phyloP scores from a whole-genome alignment of 1,140 invertebrate species.

The Archivesica marissinica region DNA sequence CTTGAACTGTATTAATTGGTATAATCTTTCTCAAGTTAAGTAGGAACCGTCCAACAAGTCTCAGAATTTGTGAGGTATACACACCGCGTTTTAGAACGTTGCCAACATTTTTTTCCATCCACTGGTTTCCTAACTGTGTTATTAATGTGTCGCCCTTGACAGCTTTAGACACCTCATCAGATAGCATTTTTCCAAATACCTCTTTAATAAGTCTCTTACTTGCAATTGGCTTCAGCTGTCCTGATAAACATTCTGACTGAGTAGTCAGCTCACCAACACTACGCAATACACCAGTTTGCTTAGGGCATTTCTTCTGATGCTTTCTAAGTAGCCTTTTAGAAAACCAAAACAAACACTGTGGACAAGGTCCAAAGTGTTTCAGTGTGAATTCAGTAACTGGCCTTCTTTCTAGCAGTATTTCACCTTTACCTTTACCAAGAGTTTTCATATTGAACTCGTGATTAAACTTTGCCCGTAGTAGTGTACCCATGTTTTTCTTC shows the following conservation, averaged over 20 bases:
- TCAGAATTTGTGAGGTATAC: constrained; percentile 47
- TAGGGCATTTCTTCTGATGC: constrained; percentile 27
- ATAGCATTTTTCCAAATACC: constrained; percentile 31
- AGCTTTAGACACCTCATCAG: constrained; percentile 19
- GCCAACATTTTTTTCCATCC: constrained; percentile 47
- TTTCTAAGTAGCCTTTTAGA: constrained; percentile 33
- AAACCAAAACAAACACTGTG: constrained; percentile 32
- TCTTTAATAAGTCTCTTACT: constrained; percentile 45
- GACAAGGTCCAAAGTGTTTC: constrained; percentile 47
- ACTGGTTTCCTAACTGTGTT: constrained; percentile 50
- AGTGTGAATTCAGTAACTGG: constrained; percentile 4
- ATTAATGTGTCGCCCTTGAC: constrained; percentile 36
- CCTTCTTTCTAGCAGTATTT: constrained; percentile 49
- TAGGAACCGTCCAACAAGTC: constrained; percentile 34
- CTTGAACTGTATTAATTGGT: background rate
- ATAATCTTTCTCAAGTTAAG: constrained; percentile 26
- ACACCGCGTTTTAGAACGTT: constrained; percentile 45
- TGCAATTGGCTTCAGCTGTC: background rate
- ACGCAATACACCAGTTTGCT: background rate
- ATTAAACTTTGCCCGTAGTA: constrained; percentile 33
- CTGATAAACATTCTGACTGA: constrained; percentile 35
- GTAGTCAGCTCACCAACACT: constrained; percentile 14
- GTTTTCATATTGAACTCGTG: constrained; percentile 46
- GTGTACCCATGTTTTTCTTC: background rate
- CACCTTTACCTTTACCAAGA: constrained; percentile 33